These are phyloP conservation scores for Shinisaurus crocodilurus DNA, from an alignment of 2,113 vertebrate genomes.

Conservation along the genomic window DNA sequence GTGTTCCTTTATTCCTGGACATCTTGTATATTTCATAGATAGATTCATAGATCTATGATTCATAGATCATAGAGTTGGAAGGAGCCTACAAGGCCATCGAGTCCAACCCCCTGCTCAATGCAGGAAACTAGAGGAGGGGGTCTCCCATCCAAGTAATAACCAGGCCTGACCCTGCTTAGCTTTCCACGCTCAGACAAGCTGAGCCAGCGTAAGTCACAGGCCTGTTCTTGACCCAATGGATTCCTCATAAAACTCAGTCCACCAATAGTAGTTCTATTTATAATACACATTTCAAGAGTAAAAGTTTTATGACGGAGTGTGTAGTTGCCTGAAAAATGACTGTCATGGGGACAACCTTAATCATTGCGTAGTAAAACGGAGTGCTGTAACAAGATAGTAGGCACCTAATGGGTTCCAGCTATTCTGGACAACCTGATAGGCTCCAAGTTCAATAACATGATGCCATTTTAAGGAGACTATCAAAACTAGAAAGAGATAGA, in stretches of 20 bases:
- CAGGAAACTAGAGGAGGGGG: no score
- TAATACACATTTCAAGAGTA: constrained; percentile 21
- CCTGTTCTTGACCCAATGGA: not conserved
- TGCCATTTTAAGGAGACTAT: not conserved
- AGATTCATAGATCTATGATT: no score
- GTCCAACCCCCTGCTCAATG: no score
- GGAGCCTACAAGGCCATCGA: no score
- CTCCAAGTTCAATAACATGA: not conserved
- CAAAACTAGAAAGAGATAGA: constrained; percentile 30
- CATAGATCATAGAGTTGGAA: no score
- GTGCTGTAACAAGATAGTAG: not conserved
- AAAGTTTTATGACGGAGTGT: constrained; percentile 28
- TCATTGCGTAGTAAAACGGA: constrained; percentile 8
- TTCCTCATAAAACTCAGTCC: not conserved
- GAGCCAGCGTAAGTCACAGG: no score
- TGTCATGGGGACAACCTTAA: not conserved
- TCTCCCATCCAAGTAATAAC: no score
- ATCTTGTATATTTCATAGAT: not conserved
- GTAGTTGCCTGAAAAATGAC: constrained; percentile 17
- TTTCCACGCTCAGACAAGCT: no score
- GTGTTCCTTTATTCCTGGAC: not conserved
- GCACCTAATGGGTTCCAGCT: not conserved
- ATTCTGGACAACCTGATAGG: fast-evolving
- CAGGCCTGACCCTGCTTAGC: no score
- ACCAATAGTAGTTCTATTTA: constrained; percentile 12